Evolutionary conservation across 2,888 invertebrate species (phyloP), one percentile per base, ranked within the genome.

Genomic region (Petrolisthes cinctipes): DNA sequence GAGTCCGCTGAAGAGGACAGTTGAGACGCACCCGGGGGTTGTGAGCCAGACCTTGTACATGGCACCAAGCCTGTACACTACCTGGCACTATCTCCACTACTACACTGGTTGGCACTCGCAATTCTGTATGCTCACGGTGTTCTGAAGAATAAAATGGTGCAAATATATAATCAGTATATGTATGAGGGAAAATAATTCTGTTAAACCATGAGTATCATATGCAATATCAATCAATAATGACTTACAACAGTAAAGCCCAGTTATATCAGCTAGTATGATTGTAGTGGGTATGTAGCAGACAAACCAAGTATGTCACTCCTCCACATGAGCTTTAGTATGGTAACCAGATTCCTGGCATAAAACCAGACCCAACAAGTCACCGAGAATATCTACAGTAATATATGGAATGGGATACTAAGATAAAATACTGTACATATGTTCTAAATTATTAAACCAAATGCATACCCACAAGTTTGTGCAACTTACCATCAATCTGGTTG

Each of bases 31-130:
- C 94, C 91, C 97, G 95, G 56, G 98, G 98, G 94, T 98, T 98
- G 94, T 98, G 97, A 3, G 98, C 96, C 85, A 96, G 94, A 7
- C 95, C 94, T 92, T 98, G 98, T 57, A 98, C 97, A 91, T 95
- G 95, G 92, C 96, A 94, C 96, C 97, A 98, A 54, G 97, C 95
- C 91, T 94, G 94, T 93, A 96, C 96, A 91, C 95, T 95, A 89
- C 95, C 95, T 53, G 98, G 98, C 89, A 95, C 94, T 91, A 97
- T 93, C 92, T 95, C 94, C 82, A 98, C 95, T 83, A 94, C 94
- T 57, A 97, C 95, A 92, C 96, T 95, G 76, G 95, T 94, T 51
- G 98, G 97, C 89, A 98, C 93, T 92, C 96, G 95, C 57, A 83
- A 56, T 71, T 83, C 88, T 20, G 82, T 73, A 66, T 82, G 68